Base-by-base conservation (phyloP, 2,888 invertebrate genomes). In the Geotrupes spiniger region DNA sequence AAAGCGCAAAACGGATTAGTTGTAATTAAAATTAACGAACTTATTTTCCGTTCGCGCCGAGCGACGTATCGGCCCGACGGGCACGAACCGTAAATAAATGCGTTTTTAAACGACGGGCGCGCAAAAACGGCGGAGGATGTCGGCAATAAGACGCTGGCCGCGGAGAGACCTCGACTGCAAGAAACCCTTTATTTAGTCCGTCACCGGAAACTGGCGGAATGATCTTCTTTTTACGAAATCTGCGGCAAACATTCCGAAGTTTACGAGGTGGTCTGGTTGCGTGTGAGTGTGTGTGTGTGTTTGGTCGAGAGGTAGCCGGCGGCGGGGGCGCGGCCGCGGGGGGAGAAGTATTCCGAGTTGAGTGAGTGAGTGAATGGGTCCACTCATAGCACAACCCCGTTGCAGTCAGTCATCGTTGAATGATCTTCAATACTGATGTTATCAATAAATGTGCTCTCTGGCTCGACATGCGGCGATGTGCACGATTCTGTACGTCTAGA, bases 361-460 rank as follows among this genome's bases (percentile, higher is more conserved):
- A 21, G 21, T 21, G 33, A 33, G 33, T 12, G 15, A 12, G 33
- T 33, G 33, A 33, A 33, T 33, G 33, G 33, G 33, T 33, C 15
- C 33, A 33, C 33, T 33, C 33, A 33, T 33, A 12, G 8, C 33
- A 33, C 15, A 33, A 33, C 33, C 33, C 33, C 15, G 33, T 14
- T 10, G 33, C 59, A 61, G 59, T 60, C 59, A 56, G 54, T 60
- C 61, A 60, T 59, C 60, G 54, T 53, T 59, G 60, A 62, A 61
- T 61, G 57, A 49, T 42, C 56, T 50, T 55, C 55, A 60, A 60
- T 59, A 48, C 50, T 53, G 62, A 62, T 62, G 57, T 61, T 62
- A 62, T 62, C 62, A 53, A 55, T 52, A 56, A 57, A 59, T 59
- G 57, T 55, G 54, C 52, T 57, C 49, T 56, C 26, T 36, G 52